Conservation (phyloP, 2,113 vertebrate species). For the Atrichornis clamosus region DNA sequence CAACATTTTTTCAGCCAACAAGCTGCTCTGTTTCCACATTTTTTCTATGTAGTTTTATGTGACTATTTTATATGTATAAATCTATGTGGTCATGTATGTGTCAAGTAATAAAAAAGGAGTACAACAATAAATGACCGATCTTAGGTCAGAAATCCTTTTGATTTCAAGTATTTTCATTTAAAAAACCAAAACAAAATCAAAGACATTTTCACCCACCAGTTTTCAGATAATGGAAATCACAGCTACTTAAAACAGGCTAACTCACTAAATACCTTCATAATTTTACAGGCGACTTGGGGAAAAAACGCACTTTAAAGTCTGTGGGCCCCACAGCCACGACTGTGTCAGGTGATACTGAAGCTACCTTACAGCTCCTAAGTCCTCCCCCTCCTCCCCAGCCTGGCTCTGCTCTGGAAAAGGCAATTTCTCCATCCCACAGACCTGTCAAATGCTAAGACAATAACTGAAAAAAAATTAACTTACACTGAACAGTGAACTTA, state of each 20-base stretch:
- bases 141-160: neutral
- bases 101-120: neutral
- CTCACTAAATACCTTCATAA: neutral
- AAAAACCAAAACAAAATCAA: neutral
- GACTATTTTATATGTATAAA: neutral
- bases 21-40: neutral
- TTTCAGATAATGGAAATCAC: neutral
- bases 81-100: fast-evolving
- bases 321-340: too few species aligned
- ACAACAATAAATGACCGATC: neutral
- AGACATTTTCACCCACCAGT: neutral
- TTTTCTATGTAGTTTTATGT: neutral
- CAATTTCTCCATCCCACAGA: neutral
- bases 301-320: neutral
- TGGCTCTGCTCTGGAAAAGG: neutral
- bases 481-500: neutral
- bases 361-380: neutral
- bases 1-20: neutral
- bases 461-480: neutral
- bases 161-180: neutral
- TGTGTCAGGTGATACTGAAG: too few species aligned
- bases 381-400: neutral
- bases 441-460: neutral
- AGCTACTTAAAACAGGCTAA: neutral
- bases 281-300: neutral